Evolutionary conservation across 2,888 invertebrate species (phyloP), one percentile per base, ranked within the genome.

Genomic region (Eubasilissa splendida): DNA sequence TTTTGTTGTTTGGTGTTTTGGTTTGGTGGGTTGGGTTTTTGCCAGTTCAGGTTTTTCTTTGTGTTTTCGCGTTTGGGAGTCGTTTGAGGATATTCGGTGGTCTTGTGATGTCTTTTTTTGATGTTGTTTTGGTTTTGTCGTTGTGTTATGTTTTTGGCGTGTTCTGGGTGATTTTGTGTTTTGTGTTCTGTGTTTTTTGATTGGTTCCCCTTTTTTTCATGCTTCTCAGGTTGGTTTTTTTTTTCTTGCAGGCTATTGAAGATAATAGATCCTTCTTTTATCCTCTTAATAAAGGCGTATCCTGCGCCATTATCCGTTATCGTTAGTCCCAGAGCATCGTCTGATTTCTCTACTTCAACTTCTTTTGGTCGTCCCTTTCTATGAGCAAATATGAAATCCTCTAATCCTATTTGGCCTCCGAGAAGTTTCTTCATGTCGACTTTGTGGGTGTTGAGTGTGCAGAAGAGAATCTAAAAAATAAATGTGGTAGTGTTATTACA

Each of bases 281-380:
- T 98, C 84, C 98, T 92, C 89, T 99, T 99, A 83, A 99, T 98
- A 88, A 99, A 99, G 12, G 98, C 96, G 88, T 96, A 97, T 52
- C 99, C 99, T 22, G 97, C 96, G 0, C 99, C 99, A 88, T 99
- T 99, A 87, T 99, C 99, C 22, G 99, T 99, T 80, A 99, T 98
- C 56, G 99, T 99, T 82, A 99, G 91, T 14, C 99, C 99, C 79
- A 99, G 90, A 0, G 98, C 96, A 86, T 98, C 97, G 88, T 98
- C 97, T 8, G 95, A 94, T 91, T 99, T 99, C 2, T 95, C 92
- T 80, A 99, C 93, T 90, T 98, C 98, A 77, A 99, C 95, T 90
- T 99, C 99, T 88, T 99, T 99, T 8, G 97, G 95, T 84, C 96
- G 94, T 10, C 99, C 99, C 93, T 97, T 98, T 86, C 95, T 93